Evolutionary conservation across 2,113 vertebrate species (phyloP).

Genomic region (Aptenodytes patagonicus): DNA sequence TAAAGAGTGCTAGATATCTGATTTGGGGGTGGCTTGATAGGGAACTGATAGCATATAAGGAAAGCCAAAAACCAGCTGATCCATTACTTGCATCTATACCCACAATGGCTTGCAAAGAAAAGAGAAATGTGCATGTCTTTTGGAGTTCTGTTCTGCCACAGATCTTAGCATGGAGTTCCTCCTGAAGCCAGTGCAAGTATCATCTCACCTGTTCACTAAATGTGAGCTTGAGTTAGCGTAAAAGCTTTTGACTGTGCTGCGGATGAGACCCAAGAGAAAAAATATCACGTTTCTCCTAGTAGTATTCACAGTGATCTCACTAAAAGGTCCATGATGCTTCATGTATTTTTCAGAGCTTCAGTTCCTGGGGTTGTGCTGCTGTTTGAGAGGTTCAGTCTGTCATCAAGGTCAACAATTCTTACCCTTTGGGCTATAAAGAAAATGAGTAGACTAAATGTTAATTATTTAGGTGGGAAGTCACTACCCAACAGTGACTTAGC

Average conservation of each 20-base stretch:
- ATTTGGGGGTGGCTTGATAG: background rate
- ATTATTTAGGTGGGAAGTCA: background rate
- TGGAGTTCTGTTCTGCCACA: background rate
- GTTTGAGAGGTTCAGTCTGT: background rate
- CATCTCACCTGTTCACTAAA: background rate
- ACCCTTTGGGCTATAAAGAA: background rate
- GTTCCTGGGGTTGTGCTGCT: background rate
- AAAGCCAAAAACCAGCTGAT: background rate
- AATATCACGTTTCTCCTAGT: background rate
- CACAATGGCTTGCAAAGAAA: background rate
- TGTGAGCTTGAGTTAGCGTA: background rate
- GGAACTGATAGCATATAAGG: background rate
- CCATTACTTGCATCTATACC: background rate
- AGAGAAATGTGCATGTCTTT: background rate
- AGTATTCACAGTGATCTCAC: background rate
- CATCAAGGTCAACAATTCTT: background rate
- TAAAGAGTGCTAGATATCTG: background rate
- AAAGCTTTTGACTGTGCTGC: background rate
- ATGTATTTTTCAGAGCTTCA: background rate
- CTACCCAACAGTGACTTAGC: background rate
- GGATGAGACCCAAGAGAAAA: background rate
- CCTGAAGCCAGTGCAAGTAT: background rate
- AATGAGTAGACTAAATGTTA: background rate
- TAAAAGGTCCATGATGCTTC: background rate
- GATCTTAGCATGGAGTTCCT: background rate